Conservation (phyloP, 2,888 invertebrate species). For the Chymomyza fuscimana region DNA sequence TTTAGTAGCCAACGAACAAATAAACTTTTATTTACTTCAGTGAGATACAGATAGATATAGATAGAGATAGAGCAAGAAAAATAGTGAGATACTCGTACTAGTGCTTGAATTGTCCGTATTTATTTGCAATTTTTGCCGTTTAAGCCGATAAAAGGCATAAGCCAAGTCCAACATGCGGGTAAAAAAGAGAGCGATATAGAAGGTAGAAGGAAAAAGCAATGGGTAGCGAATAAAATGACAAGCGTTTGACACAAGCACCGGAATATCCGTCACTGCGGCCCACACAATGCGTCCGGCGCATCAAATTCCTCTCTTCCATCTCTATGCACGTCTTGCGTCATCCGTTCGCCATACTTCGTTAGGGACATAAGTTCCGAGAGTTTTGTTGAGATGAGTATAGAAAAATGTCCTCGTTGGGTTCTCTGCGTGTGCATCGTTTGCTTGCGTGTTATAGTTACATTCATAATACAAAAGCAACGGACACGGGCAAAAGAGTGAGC, state of each 20-base stretch:
- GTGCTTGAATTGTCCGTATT: slow-evolving; percentile 46
- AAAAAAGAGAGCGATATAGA: not conserved
- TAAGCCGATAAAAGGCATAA: slow-evolving; percentile 66
- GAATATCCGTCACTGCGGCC: slow-evolving; percentile 77
- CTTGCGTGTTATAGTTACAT: slow-evolving; percentile 68
- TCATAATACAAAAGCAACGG: slow-evolving; percentile 68
- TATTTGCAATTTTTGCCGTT: slow-evolving; percentile 71
- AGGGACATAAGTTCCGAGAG: slow-evolving; percentile 41
- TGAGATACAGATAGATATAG: slow-evolving; percentile 9
- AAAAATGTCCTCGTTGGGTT: slow-evolving; percentile 40
- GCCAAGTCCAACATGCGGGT: slow-evolving; percentile 22
- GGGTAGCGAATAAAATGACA: slow-evolving; percentile 67
- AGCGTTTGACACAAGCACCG: slow-evolving; percentile 78
- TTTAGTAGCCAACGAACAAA: slow-evolving; percentile 39
- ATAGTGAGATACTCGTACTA: slow-evolving; percentile 14
- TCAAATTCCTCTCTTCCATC: not conserved
- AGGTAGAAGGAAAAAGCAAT: slow-evolving; percentile 10
- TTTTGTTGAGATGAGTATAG: slow-evolving; percentile 46
- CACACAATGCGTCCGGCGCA: slow-evolving; percentile 53
- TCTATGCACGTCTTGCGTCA: slow-evolving; percentile 6
- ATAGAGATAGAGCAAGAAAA: slow-evolving; percentile 3
- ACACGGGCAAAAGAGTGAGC: not conserved
- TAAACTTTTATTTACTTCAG: not conserved
- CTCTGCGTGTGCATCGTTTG: slow-evolving; percentile 60
- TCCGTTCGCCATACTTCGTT: slow-evolving; percentile 36